A percentile compares a stretch with the other conserved stretches of the same genome.
These are phyloP conservation scores for Drosophila murphyi DNA, from an alignment of 1,140 invertebrate species.

Conservation along the genomic window DNA sequence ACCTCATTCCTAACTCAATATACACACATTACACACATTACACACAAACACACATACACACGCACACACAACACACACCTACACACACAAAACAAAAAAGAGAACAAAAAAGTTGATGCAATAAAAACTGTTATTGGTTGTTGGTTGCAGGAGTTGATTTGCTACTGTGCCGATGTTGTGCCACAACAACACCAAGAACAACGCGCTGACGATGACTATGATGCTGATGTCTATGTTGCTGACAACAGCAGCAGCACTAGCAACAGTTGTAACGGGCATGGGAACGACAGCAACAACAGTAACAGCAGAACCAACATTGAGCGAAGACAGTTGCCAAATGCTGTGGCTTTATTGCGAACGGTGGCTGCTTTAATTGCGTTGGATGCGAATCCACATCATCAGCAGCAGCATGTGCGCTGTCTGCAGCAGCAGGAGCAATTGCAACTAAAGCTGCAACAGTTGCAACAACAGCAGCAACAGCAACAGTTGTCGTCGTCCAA, in stretches of 20 bases:
- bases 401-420: conserved; percentile 80
- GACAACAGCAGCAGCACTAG: conserved; percentile 21
- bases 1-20: too few species aligned
- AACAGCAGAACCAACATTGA: conserved; percentile 54
- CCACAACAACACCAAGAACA: conserved; percentile 65
- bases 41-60: too few species aligned
- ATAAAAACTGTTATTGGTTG: conserved; percentile 85
- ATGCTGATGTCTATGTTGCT: conserved; percentile 80
- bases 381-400: conserved; percentile 83
- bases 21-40: too few species aligned
- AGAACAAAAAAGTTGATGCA: conserved; percentile 65
- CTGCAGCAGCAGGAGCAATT: conserved; percentile 70
- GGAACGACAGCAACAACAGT: conserved; percentile 31
- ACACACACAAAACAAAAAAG: conserved; percentile 14
- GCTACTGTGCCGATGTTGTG: conserved; percentile 90
- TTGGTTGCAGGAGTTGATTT: conserved; percentile 91
- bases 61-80: conserved; percentile 15
- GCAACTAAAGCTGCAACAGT: conserved; percentile 53
- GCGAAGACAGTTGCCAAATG: conserved; percentile 63
- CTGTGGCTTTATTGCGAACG: conserved; percentile 75
- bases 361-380: conserved; percentile 77
- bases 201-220: conserved; percentile 76
- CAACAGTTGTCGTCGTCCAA: conserved; percentile 67
- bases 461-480: conserved; percentile 44
- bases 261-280: conserved; percentile 18